phyloP scores from a whole-genome alignment of 1,140 invertebrate genomes.

The Medauroidea extradentata region DNA sequence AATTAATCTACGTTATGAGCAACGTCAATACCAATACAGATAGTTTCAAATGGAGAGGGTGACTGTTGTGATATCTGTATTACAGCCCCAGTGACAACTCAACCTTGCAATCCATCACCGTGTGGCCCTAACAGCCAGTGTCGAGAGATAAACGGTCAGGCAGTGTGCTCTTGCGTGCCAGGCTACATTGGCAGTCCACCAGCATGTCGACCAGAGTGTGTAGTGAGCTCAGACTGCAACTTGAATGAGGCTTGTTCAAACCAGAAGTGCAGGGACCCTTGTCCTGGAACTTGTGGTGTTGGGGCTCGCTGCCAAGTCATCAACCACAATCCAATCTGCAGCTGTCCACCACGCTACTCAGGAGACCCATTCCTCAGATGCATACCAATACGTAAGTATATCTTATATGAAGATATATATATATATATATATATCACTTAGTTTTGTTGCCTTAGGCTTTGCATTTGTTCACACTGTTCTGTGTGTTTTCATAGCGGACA shows the following conservation, averaged over 20 bases:
- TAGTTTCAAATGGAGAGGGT: too few relatives aligned
- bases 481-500: not conserved
- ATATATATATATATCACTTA: not conserved
- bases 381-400: conserved; percentile 1
- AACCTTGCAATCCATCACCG: conserved; percentile 47
- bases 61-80: too few relatives aligned
- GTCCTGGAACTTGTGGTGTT: conserved; percentile 49
- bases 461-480: not conserved
- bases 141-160: conserved; percentile 44
- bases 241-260: conserved; percentile 47
- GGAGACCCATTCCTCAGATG: conserved; percentile 47
- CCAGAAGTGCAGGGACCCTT: conserved; percentile 49
- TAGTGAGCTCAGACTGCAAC: conserved; percentile 45
- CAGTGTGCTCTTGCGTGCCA: conserved; percentile 47
- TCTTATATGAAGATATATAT: not conserved
- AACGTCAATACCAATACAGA: too few relatives aligned
- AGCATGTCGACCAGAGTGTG: conserved; percentile 48
- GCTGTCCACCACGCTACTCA: conserved; percentile 48
- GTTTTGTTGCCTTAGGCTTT: not conserved
- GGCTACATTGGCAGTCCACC: conserved; percentile 45
- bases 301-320: conserved; percentile 53
- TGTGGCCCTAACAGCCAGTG: conserved; percentile 45
- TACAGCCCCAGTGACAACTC: conserved; percentile 25
- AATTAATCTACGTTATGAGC: too few relatives aligned
- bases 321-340: conserved; percentile 51